A percentile compares a stretch with the other conserved stretches of the same genome.
These are phyloP conservation scores for Drosophila ohnishii DNA, from an alignment of 1,140 invertebrate genomes.

Conservation along the genomic window DNA sequence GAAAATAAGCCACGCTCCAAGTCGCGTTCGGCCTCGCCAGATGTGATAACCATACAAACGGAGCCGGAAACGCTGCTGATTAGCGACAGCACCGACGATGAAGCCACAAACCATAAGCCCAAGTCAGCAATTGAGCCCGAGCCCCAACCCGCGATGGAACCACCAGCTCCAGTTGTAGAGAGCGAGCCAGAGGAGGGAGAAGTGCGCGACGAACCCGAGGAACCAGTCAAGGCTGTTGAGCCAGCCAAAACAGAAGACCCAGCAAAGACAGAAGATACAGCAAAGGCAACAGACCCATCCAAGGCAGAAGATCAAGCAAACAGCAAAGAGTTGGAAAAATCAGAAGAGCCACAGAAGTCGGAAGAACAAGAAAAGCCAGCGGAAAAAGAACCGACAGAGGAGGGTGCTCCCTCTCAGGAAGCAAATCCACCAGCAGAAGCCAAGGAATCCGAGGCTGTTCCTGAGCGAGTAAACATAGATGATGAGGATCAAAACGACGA, in stretches of 20 bases:
- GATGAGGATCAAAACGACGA: conserved; percentile 81
- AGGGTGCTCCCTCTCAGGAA: not conserved
- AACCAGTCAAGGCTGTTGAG: conserved; percentile 7
- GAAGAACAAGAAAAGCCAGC: not conserved
- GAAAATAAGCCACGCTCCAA: conserved; percentile 19
- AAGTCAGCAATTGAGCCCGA: not conserved
- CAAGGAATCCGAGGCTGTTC: not conserved
- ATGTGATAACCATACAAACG: conserved; percentile 77
- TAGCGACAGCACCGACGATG: conserved; percentile 79
- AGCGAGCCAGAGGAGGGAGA: conserved; percentile 74
- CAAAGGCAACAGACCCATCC: not conserved
- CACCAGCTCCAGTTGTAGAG: conserved; percentile 41
- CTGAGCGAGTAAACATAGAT: conserved; percentile 26
- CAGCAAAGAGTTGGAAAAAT: not conserved
- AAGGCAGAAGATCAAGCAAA: not conserved
- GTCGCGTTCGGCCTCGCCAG: conserved; percentile 75
- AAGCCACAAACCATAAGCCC: conserved; percentile 59
- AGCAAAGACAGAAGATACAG: conserved; percentile 3
- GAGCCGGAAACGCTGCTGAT: conserved; percentile 78
- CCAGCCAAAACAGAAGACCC: conserved; percentile 7
- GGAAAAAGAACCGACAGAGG: not conserved
- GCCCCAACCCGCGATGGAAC: not conserved
- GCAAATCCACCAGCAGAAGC: not conserved
- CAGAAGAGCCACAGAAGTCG: not conserved
- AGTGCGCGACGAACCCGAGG: conserved; percentile 55